Evolutionary conservation across 1,140 invertebrate species (phyloP), one percentile per base, ranked within the genome.

Genomic region (Mycetomoellerius zeteki): DNA sequence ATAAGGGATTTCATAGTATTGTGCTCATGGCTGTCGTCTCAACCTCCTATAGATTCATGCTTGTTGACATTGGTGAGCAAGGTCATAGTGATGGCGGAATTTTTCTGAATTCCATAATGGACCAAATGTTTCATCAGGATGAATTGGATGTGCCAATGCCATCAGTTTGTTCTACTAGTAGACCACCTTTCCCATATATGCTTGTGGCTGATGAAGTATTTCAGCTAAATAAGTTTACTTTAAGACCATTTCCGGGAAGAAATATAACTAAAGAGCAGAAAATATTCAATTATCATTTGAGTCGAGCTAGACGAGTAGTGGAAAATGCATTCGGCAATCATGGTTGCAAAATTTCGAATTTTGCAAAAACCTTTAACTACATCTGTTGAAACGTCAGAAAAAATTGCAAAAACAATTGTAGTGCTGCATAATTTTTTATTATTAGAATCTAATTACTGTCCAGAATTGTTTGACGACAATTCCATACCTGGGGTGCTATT

Each of bases 1-100:
- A 64, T 33, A 64, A 64, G 33, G 62, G 62, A 30, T 64, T 64
- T 64, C 27, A 64, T 27, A 64, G 62, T 64, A 64, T 64, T 33
- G 62, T 64, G 27, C 62, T 64, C 3, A 64, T 64, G 27, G 62
- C 16, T 19, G 21, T 64, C 2, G 62, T 19, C 2, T 64, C 62
- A 0, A 27, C 16, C 1, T 64, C 62, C 3, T 64, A 33, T 33
- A 14, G 27, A 64, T 64, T 64, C 62, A 64, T 64, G 62, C 27
- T 64, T 7, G 27, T 64, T 7, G 62, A 64, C 33, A 19, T 64
- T 33, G 62, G 27, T 64, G 62, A 27, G 1, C 16, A 64, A 64
- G 30, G 27, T 33, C 62, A 33, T 64, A 64, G 62, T 64, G 16
- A 64, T 33, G 62, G 62, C 2, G 62, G 62, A 30, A 30, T 64